phyloP scores from a whole-genome alignment of 2,888 invertebrate genomes.

The Baronia brevicornis region DNA sequence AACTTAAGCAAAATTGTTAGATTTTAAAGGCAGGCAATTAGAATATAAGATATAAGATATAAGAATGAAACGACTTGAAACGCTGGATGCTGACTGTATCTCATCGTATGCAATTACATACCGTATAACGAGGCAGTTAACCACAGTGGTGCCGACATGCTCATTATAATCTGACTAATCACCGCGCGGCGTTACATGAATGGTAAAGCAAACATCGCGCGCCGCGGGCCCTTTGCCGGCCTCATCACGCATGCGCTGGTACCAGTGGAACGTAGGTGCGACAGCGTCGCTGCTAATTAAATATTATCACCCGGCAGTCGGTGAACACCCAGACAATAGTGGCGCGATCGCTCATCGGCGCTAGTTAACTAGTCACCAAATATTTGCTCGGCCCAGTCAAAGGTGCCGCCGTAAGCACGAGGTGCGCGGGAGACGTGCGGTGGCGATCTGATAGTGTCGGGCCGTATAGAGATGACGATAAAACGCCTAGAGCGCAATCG shows the following conservation, averaged over 20 bases:
- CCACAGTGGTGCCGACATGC: slow-evolving; percentile 41
- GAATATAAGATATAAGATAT: too few species aligned
- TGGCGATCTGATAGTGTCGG: slow-evolving; percentile 54
- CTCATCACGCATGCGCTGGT: slow-evolving; percentile 40
- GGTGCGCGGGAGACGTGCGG: slow-evolving; percentile 35
- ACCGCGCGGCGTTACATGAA: slow-evolving; percentile 39
- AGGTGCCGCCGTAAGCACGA: slow-evolving; percentile 58
- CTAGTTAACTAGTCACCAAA: slow-evolving; percentile 67
- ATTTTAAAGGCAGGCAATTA: too few species aligned
- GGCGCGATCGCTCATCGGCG: slow-evolving; percentile 59
- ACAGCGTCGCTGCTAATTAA: slow-evolving; percentile 68
- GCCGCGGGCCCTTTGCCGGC: slow-evolving; percentile 53
- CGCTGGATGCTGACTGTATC: too few species aligned
- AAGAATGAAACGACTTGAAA: too few species aligned
- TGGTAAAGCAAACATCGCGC: slow-evolving; percentile 52
- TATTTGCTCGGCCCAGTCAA: slow-evolving; percentile 63
- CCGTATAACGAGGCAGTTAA: slow-evolving; percentile 20
- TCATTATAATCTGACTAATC: slow-evolving; percentile 53
- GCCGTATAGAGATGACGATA: too few species aligned
- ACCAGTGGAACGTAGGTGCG: slow-evolving; percentile 53
- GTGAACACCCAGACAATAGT: slow-evolving; percentile 59
- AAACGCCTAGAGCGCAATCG: too few species aligned
- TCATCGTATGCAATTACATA: slow-evolving; percentile 12
- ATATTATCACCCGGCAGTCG: slow-evolving; percentile 66
- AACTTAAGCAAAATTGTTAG: too few species aligned